Conservation (phyloP, 2,113 vertebrate genomes). For the Tachysurus vachellii region DNA sequence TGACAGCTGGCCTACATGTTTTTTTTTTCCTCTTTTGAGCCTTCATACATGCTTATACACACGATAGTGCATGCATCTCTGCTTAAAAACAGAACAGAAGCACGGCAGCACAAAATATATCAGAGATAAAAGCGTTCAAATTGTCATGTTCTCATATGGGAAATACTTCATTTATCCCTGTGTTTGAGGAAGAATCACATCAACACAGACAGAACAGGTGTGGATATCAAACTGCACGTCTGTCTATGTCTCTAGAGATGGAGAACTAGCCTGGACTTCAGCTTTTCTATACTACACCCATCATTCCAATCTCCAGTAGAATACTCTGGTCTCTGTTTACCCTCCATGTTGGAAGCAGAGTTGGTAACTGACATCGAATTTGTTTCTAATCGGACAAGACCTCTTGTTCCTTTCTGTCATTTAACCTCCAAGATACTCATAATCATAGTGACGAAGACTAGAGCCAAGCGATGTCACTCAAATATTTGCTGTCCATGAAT, state of each 20-base stretch:
- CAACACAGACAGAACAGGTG: constrained; percentile 2
- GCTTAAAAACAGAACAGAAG: not conserved
- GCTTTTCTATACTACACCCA: not conserved
- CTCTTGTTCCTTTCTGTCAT: not conserved
- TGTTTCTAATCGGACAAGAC: not conserved
- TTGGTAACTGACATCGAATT: not conserved
- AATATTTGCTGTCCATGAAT: not conserved
- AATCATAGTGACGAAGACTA: not conserved
- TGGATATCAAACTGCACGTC: constrained; percentile 19
- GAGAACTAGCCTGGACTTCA: not conserved
- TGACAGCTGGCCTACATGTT: constrained; percentile 18
- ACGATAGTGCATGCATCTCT: not conserved
- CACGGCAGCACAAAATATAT: not conserved
- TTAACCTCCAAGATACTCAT: not conserved
- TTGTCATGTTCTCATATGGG: constrained; percentile 2
- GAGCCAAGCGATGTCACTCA: not conserved
- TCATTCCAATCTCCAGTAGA: not conserved
- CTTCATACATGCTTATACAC: constrained; percentile 19
- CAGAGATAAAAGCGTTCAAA: not conserved
- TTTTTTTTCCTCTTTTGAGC: constrained; percentile 28
- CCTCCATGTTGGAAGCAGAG: not conserved
- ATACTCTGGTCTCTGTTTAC: not conserved
- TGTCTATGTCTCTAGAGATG: not conserved
- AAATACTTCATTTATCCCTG: not conserved
- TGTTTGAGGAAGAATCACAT: not conserved